These are phyloP conservation scores for Plecotus auritus DNA, from an alignment of 2,113 vertebrate species.

Conservation along the genomic window DNA sequence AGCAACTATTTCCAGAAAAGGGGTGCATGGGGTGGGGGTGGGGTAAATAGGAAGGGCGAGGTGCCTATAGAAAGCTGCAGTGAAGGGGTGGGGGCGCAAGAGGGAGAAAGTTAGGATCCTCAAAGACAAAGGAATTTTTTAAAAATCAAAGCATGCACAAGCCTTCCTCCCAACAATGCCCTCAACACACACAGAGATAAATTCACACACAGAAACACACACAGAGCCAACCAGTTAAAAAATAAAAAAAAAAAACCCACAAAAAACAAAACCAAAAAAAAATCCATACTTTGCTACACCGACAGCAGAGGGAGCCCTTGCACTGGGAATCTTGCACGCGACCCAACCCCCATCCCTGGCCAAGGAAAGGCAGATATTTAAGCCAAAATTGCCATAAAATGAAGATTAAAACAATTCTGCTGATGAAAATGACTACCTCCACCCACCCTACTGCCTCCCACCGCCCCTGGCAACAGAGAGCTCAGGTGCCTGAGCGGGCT, in stretches of 20 bases:
- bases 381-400: neutral
- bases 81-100: neutral
- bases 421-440: neutral
- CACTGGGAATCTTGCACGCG: slow-evolving; percentile 27
- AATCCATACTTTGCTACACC: neutral
- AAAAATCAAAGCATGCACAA: neutral
- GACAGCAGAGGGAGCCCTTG: slow-evolving; percentile 48
- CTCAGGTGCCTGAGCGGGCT: neutral
- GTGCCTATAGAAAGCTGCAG: neutral
- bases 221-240: neutral
- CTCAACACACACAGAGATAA: neutral
- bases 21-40: neutral
- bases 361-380: neutral
- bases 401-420: neutral
- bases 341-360: neutral
- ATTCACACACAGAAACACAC: neutral
- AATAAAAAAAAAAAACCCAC: neutral
- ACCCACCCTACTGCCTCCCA: too few relatives aligned
- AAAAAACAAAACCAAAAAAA: neutral
- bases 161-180: neutral
- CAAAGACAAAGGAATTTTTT: neutral
- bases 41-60: neutral
- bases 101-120: neutral
- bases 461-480: neutral
- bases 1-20: neutral